Conservation (phyloP, 2,888 invertebrate genomes). For the Lasius platythorax region DNA sequence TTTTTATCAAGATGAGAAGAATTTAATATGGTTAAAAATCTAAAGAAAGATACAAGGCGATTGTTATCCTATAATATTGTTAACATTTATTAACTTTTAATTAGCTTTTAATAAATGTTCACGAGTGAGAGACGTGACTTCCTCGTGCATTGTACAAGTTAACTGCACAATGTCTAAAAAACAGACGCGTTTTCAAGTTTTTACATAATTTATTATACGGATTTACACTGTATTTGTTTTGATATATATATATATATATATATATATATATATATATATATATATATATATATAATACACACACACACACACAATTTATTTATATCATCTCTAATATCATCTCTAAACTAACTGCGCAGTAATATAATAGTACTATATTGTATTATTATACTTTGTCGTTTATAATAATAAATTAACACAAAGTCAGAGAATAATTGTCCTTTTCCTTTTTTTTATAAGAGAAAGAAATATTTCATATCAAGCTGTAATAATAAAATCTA, state of each 20-base stretch:
- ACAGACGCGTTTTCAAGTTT: slow-evolving; percentile 76
- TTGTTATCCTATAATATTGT: neutral
- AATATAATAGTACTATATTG: slow-evolving; percentile 62
- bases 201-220: slow-evolving; percentile 76
- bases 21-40: neutral
- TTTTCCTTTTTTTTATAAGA: neutral
- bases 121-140: slow-evolving; percentile 44
- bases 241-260: slow-evolving; percentile 10
- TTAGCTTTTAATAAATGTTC: slow-evolving; percentile 50
- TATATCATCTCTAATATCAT: slow-evolving; percentile 75
- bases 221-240: slow-evolving; percentile 68
- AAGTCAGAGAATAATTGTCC: slow-evolving; percentile 41
- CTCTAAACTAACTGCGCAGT: slow-evolving; percentile 74
- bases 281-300: too few species aligned
- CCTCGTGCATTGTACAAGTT: slow-evolving; percentile 61
- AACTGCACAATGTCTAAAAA: slow-evolving; percentile 68
- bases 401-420: slow-evolving; percentile 71
- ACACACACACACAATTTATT: slow-evolving; percentile 68
- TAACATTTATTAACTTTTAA: slow-evolving; percentile 29
- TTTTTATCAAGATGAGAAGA: neutral
- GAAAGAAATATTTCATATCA: neutral
- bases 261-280: slow-evolving; percentile 2
- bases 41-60: neutral
- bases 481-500: slow-evolving; percentile 54
- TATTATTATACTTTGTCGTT: slow-evolving; percentile 73